Conservation (phyloP, 2,888 invertebrate species). For the Eledona agricola region DNA sequence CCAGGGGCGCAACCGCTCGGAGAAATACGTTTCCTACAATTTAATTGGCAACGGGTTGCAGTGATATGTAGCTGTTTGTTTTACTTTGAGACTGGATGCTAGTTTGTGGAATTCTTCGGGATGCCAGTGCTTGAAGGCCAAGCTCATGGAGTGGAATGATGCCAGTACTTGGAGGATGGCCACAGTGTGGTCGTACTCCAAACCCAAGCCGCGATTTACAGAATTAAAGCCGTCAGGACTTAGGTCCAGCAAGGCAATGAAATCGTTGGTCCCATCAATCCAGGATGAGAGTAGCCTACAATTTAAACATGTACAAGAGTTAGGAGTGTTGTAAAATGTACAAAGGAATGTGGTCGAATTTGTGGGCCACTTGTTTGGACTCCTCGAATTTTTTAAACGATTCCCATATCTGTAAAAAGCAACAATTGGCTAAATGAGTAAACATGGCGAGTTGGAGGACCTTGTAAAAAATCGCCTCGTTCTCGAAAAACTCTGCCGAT, state of each 20-base stretch:
- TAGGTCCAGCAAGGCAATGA: slow-evolving; percentile 61
- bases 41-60: neutral
- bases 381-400: slow-evolving; percentile 60
- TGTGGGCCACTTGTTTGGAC: slow-evolving; percentile 46
- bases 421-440: slow-evolving; percentile 5
- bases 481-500: slow-evolving; percentile 73
- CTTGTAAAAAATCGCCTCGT: slow-evolving; percentile 75
- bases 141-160: slow-evolving; percentile 62
- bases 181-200: slow-evolving; percentile 54
- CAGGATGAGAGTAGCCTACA: slow-evolving; percentile 55
- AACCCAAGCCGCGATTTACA: slow-evolving; percentile 50
- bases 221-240: slow-evolving; percentile 55
- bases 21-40: slow-evolving; percentile 68
- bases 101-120: slow-evolving; percentile 52
- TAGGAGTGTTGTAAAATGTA: slow-evolving; percentile 27
- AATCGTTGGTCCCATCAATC: slow-evolving; percentile 61
- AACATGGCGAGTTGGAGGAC: slow-evolving; percentile 42
- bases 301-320: no score
- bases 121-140: slow-evolving; percentile 61
- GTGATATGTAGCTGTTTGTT: neutral
- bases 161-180: slow-evolving; percentile 59
- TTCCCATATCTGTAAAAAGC: slow-evolving; percentile 59
- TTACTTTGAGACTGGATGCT: slow-evolving; percentile 39
- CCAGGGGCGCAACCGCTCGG: slow-evolving; percentile 67
- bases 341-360: slow-evolving; percentile 37